These are phyloP conservation scores for Paedocypris micromegethes DNA, from an alignment of 2,797 vertebrate genomes.

Conservation along the genomic window DNA sequence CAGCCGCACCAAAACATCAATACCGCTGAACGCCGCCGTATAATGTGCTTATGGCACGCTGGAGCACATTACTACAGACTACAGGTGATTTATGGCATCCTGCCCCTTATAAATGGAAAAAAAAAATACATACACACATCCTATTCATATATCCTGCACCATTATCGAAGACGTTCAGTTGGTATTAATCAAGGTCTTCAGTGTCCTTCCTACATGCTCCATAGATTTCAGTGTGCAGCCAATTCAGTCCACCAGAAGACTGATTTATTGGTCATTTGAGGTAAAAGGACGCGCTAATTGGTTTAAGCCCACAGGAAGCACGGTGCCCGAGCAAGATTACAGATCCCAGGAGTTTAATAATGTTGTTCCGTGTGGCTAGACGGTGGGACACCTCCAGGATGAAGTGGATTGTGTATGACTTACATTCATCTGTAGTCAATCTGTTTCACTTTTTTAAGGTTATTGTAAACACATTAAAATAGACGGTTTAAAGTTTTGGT, in stretches of 20 bases:
- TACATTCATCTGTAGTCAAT: neutral
- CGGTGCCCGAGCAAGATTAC: slow-evolving; percentile 36
- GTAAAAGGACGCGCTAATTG: slow-evolving; percentile 52
- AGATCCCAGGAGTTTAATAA: slow-evolving; percentile 46
- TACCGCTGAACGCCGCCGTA: neutral
- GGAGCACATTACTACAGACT: slow-evolving; percentile 22
- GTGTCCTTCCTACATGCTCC: slow-evolving; percentile 30
- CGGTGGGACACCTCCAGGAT: slow-evolving; percentile 8
- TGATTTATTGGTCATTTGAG: slow-evolving; percentile 53
- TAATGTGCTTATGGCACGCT: neutral
- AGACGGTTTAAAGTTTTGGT: too few species aligned
- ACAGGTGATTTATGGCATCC: slow-evolving; percentile 21
- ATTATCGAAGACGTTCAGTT: slow-evolving; percentile 30
- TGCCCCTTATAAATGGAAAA: slow-evolving; percentile 22
- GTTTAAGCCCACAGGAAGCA: slow-evolving; percentile 40
- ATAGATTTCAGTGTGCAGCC: slow-evolving; percentile 27
- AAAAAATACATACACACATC: slow-evolving; percentile 21
- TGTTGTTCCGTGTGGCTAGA: slow-evolving; percentile 39
- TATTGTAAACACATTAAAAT: neutral
- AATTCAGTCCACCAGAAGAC: slow-evolving; percentile 36
- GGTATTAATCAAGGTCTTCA: slow-evolving; percentile 37
- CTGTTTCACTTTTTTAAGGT: slow-evolving; percentile 9
- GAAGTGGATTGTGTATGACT: slow-evolving; percentile 40
- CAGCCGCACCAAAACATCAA: slow-evolving; percentile 17
- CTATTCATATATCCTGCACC: slow-evolving; percentile 36